Evolutionary conservation across 1,140 invertebrate genomes (phyloP).

Genomic region (Temnothorax longispinosus): DNA sequence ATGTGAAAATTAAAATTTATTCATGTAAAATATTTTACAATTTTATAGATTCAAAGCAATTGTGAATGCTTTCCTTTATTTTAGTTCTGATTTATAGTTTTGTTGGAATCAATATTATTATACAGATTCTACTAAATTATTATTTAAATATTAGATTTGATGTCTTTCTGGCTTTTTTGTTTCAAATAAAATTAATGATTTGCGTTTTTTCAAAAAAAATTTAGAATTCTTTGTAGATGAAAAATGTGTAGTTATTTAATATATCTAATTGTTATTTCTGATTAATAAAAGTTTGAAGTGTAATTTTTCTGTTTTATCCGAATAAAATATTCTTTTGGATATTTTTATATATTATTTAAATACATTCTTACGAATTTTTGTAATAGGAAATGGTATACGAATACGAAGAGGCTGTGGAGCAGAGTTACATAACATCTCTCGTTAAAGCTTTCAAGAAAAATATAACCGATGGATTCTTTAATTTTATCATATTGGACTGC

Average conservation of each 20-base stretch:
- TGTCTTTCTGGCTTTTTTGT: too few relatives aligned
- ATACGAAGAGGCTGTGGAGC: slow-evolving; percentile 94
- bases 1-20: too few relatives aligned
- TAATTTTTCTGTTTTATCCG: not conserved
- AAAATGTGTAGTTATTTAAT: not conserved
- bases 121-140: too few relatives aligned
- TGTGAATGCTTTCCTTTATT: too few relatives aligned
- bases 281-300: slow-evolving; percentile 25
- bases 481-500: slow-evolving; percentile 96
- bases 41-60: too few relatives aligned
- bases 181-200: not conserved
- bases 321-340: not conserved
- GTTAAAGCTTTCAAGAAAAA: slow-evolving; percentile 97
- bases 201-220: too few relatives aligned
- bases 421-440: slow-evolving; percentile 92
- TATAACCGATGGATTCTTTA: slow-evolving; percentile 95
- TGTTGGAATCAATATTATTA: too few relatives aligned
- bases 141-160: too few relatives aligned
- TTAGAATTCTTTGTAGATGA: not conserved
- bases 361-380: slow-evolving; percentile 29
- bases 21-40: too few relatives aligned
- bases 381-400: slow-evolving; percentile 95
- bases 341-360: slow-evolving; percentile 8
- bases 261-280: slow-evolving; percentile 27
- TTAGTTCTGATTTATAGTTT: too few relatives aligned